A percentile compares a stretch with the other conserved stretches of the same genome.
Evolutionary conservation across 2,797 vertebrate species (phyloP).

Genomic region (Steatocranus sp.): DNA sequence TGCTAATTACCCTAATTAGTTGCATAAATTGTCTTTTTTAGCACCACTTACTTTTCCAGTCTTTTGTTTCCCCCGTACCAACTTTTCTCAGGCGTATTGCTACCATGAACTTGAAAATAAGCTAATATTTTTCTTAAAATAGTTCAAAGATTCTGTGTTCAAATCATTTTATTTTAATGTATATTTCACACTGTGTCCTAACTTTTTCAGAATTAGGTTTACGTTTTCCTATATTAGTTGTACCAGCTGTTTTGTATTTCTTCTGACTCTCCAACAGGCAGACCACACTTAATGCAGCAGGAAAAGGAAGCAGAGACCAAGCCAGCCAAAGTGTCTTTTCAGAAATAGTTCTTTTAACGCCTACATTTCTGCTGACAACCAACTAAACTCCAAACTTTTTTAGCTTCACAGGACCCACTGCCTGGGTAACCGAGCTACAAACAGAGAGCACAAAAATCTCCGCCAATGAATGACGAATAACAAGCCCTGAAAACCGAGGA

Average conservation of each 20-base stretch:
- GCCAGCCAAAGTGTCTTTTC: neutral
- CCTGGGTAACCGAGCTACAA: neutral
- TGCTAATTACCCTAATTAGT: neutral
- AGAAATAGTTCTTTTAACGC: neutral
- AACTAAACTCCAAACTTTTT: neutral
- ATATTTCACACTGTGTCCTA: neutral
- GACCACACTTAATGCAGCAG: neutral
- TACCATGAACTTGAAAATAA: neutral
- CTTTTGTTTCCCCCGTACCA: neutral
- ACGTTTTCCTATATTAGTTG: neutral
- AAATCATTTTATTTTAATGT: neutral
- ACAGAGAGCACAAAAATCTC: slow-evolving; percentile 6
- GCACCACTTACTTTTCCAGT: neutral
- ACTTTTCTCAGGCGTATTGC: neutral
- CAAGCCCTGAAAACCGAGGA: neutral
- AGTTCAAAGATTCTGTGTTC: neutral
- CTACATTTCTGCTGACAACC: neutral
- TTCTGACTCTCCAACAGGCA: neutral
- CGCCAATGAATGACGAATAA: neutral
- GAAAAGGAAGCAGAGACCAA: neutral
- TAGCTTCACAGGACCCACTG: neutral
- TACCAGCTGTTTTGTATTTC: neutral
- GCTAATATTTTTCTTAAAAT: neutral
- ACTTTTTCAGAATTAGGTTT: neutral
- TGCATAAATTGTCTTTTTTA: neutral